phyloP scores from a whole-genome alignment of 2,797 vertebrate genomes.

The Sebastes hopkinsi region DNA sequence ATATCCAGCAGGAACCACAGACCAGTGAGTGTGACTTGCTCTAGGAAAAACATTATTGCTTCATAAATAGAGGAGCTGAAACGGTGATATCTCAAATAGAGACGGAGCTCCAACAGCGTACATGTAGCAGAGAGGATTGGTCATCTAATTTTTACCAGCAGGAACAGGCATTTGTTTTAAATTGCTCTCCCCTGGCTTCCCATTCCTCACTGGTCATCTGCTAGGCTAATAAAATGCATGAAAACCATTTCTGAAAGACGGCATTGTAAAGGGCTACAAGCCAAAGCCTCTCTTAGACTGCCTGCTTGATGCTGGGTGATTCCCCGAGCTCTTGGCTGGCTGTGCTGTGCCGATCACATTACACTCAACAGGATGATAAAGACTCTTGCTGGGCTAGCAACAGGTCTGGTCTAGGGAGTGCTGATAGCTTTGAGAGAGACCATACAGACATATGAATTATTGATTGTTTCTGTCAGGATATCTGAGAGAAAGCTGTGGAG shows the following conservation, averaged over 20 bases:
- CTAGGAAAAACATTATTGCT: slow-evolving; percentile 27
- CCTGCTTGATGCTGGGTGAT: slow-evolving; percentile 45
- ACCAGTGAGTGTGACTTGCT: slow-evolving; percentile 5
- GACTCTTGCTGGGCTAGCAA: slow-evolving; percentile 38
- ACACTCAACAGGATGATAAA: slow-evolving; percentile 57
- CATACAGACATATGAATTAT: slow-evolving; percentile 38
- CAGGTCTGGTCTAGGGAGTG: slow-evolving; percentile 29
- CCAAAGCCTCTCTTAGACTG: slow-evolving; percentile 55
- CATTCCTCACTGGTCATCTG: slow-evolving; percentile 48
- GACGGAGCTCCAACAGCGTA: slow-evolving; percentile 21
- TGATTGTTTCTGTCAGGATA: slow-evolving; percentile 29
- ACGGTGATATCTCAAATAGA: slow-evolving; percentile 33
- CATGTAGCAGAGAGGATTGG: slow-evolving; percentile 19
- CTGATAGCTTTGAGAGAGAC: slow-evolving; percentile 39
- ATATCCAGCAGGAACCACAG: slow-evolving; percentile 22
- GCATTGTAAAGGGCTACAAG: slow-evolving; percentile 39
- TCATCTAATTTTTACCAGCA: slow-evolving; percentile 42
- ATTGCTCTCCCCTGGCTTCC: slow-evolving; percentile 19
- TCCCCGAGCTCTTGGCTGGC: slow-evolving; percentile 61
- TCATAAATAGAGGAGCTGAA: slow-evolving; percentile 26
- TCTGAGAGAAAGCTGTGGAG: slow-evolving; percentile 15
- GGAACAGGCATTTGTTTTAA: slow-evolving; percentile 52
- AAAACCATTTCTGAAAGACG: slow-evolving; percentile 60
- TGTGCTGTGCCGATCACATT: slow-evolving; percentile 63
- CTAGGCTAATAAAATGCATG: slow-evolving; percentile 56